These are phyloP conservation scores for Nerophis lumbriciformis DNA, from an alignment of 2,113 vertebrate genomes.

Conservation along the genomic window DNA sequence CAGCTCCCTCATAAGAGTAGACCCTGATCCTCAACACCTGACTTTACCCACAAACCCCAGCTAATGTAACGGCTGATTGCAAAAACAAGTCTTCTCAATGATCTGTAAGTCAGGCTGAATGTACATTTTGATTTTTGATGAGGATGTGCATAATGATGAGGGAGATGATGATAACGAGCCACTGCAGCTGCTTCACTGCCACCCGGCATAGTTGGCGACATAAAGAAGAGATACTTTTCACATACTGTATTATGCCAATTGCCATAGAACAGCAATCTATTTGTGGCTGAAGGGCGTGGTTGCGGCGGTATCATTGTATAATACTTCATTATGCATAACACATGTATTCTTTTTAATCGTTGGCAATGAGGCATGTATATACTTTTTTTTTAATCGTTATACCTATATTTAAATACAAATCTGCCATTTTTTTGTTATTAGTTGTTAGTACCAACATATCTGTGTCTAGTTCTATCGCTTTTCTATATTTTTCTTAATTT, in stretches of 20 bases:
- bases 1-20: constrained; percentile 3
- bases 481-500: no score
- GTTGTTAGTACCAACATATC: no score
- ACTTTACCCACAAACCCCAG: neutral
- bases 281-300: no score
- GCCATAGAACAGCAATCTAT: no score
- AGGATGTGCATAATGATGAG: constrained; percentile 26
- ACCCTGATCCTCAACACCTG: neutral
- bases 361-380: no score
- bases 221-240: neutral
- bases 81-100: constrained; percentile 40
- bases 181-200: constrained; percentile 32
- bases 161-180: constrained; percentile 44
- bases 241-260: neutral
- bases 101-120: constrained; percentile 40
- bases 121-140: constrained; percentile 62
- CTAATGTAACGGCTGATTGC: constrained; percentile 19
- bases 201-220: constrained; percentile 26
- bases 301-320: no score
- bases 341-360: no score
- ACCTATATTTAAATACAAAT: no score
- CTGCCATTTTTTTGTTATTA: no score
- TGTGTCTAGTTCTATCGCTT: no score
- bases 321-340: no score
- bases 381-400: no score